Base-by-base conservation (phyloP, 53 echinoderm and acorn worm species). In the Henricia sp. region DNA sequence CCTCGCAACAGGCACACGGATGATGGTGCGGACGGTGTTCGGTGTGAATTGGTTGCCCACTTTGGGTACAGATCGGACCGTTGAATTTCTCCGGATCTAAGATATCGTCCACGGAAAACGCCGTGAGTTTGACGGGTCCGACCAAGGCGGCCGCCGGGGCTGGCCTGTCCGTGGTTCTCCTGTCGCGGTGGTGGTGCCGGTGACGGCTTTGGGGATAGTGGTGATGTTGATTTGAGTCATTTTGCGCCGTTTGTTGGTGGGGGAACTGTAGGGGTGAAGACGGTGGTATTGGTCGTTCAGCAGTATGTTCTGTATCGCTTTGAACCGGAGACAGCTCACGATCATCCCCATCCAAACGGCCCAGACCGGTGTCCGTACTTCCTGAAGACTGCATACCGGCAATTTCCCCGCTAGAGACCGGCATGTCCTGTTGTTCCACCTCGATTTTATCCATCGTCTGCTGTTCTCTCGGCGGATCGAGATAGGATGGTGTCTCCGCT, bases 71-170 rank as follows among this genome's bases (percentile, higher is more conserved):
- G 38, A 62, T 28, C 48, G 72, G 68, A n/a, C 88, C 82, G 44
- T 70, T 88, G 67, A 92, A 92, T 72, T 92, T 92, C 25, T 89
- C 78, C 12, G 92, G 92, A 32, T 68, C 82, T 32, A 92, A 82
- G 51, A 92, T 92, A 63, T 92, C 92, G 34, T 57, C 55, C 50
- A 92, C 92, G 29, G 89, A 92, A 52, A 92, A 92, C 32, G 92
- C 50, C 0, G 92, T 92, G 20, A 85, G 50, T 88, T 84, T 91
- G 33, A 35, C 70, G 63, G 80, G 80, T 57, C 80, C 29, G 33
- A 58, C 25, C 34, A 80, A 64, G 12, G 36, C 80, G 37, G 16
- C 39, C 14, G 54, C 70, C 29, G 70, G 84, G 2, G 20, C 70
- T 48, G n/a, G n/a, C n/a, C n/a, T n/a, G n/a, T n/a, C n/a, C n/a